Conservation (phyloP, 2,888 invertebrate species). For the Eupithecia dodoneata region DNA sequence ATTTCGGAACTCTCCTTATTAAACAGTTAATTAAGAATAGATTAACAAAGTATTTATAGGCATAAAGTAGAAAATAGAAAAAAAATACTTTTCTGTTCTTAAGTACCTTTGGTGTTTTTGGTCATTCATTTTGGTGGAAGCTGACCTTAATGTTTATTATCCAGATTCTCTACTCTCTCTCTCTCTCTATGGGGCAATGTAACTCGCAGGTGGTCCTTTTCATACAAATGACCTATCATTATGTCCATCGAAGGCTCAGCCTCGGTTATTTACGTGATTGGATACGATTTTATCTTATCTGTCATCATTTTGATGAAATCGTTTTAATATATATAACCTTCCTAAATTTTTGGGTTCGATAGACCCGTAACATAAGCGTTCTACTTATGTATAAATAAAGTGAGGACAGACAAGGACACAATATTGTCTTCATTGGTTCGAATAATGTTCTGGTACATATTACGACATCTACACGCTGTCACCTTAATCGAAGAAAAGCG, state of each 20-base stretch:
- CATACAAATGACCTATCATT: not conserved
- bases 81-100: too few species aligned
- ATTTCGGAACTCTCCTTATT: too few species aligned
- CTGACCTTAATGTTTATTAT: not conserved
- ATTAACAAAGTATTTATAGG: too few species aligned
- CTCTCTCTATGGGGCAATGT: not conserved
- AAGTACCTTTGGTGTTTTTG: not conserved
- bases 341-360: not conserved
- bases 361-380: not conserved
- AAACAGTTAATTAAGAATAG: too few species aligned
- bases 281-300: constrained; percentile 14
- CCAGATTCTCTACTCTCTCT: not conserved
- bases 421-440: not conserved
- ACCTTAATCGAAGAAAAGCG: too few species aligned
- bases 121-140: not conserved
- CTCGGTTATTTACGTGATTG: not conserved
- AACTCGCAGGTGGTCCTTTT: not conserved
- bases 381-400: not conserved
- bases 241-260: not conserved
- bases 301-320: not conserved
- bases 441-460: too few species aligned
- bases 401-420: not conserved
- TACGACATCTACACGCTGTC: too few species aligned
- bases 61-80: too few species aligned
- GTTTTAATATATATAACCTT: not conserved